Evolutionary conservation across 2,888 invertebrate genomes (phyloP), one percentile per base, ranked within the genome.

Genomic region (Ophion costatus): DNA sequence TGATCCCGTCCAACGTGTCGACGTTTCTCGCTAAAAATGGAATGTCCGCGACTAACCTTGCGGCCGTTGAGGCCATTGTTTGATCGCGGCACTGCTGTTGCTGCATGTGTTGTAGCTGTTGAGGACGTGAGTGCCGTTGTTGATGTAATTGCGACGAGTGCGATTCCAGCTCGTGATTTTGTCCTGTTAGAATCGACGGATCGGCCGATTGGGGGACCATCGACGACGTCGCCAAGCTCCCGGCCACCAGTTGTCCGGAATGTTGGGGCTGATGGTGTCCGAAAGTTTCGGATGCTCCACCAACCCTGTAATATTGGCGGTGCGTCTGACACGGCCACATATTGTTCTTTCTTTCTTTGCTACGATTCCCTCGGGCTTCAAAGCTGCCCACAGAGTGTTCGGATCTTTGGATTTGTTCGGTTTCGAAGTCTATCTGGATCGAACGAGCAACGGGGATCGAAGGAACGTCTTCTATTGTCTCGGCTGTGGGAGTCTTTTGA

Each of bases 241-340:
- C 73, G 84, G 64, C 61, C 63, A 79, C 61, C 80, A 85, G 63
- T 87, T 87, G 67, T 85, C 76, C 87, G 45, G 88, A 86, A 57
- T 88, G 88, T 76, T 87, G 82, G 24, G 66, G 77, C 57, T 87
- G 88, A 33, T 88, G 89, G 22, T 84, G 86, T 20, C 87, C 86
- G 67, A 88, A 88, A 20, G 57, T n/a, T 63, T 87, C 88, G 59
- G 88, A 71, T 11, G 82, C 82, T 67, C 87, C 63, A 20, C 69
- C 73, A 64, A 87, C 79, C 85, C 85, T 42, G 71, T 88, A 89
- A 11, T 83, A 86, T 22, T 86, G 87, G 6, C 88, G 87, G 9
- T 88, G 87, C 66, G 87, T 85, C 33, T 88, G 87, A 51, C 88
- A 87, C 33, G 86, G 86, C 90, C 91, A 90, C 91, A 91, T 86